These are phyloP conservation scores for Bombycilla garrulus DNA, from an alignment of 2,113 vertebrate species.

Conservation along the genomic window DNA sequence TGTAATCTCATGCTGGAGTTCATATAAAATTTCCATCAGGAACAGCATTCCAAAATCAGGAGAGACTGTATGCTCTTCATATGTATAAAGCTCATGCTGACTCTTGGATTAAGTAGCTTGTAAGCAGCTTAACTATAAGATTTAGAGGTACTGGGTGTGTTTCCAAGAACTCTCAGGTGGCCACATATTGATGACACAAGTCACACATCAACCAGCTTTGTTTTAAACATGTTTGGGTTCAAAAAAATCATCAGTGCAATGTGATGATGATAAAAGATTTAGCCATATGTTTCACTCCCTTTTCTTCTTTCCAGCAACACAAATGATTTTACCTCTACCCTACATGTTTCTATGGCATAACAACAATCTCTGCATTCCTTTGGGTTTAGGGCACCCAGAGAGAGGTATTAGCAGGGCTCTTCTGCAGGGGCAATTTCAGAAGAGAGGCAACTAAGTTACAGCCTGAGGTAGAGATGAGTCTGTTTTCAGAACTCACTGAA, in stretches of 20 bases:
- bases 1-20: background rate
- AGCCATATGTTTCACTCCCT: background rate
- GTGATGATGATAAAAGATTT: background rate
- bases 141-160: background rate
- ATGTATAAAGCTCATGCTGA: background rate
- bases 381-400: fast-evolving
- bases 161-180: background rate
- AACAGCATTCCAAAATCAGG: background rate
- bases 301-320: background rate
- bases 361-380: background rate
- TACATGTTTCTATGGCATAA: background rate
- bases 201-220: background rate
- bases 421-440: background rate
- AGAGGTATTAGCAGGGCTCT: background rate
- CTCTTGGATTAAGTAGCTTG: background rate
- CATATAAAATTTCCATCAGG: background rate
- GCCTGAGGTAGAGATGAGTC: background rate
- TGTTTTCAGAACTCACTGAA: background rate
- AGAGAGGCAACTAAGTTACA: background rate
- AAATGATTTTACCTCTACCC: background rate
- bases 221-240: background rate
- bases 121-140: background rate
- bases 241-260: background rate
- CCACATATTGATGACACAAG: background rate
- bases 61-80: background rate